These are phyloP conservation scores for Acrocyrtus sp. DNA, from an alignment of 2,888 invertebrate species.

Conservation along the genomic window DNA sequence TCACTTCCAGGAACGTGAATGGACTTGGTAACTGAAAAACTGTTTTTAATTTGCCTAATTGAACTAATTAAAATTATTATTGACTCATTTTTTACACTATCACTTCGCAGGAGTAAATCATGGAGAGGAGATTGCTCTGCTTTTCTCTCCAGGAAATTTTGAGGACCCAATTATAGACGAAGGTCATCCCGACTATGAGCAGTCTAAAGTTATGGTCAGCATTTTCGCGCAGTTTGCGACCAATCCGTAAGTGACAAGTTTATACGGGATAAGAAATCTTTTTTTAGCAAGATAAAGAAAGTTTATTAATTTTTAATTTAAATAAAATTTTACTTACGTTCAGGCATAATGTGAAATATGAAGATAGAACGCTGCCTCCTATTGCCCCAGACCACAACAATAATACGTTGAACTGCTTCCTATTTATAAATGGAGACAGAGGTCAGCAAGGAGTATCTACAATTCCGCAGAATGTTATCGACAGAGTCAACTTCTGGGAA, in stretches of 20 bases:
- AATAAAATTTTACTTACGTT: neutral
- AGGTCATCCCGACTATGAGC: constrained; percentile 38
- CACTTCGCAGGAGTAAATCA: constrained; percentile 9
- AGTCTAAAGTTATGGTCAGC: constrained; percentile 23
- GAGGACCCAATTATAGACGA: constrained; percentile 18
- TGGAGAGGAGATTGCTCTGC: constrained; percentile 25
- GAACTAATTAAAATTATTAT: no score
- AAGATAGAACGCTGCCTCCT: constrained; percentile 2
- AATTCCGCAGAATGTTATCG: constrained; percentile 6
- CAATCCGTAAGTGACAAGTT: constrained; percentile 26
- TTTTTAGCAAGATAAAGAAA: neutral
- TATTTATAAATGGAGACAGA: constrained; percentile 7
- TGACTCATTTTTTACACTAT: no score
- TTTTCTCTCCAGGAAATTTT: constrained; percentile 29
- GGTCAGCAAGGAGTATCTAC: constrained; percentile 15
- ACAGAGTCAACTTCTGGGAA: constrained; percentile 19
- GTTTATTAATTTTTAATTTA: neutral
- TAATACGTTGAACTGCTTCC: neutral
- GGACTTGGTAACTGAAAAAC: constrained; percentile 9
- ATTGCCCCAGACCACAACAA: neutral
- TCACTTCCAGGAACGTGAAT: neutral
- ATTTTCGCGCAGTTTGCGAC: constrained; percentile 27
- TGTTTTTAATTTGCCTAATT: no score
- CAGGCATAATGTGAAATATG: constrained; percentile 15
- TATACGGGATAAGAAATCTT: neutral